A percentile compares a stretch with the other conserved stretches of the same genome.
These are phyloP conservation scores for Carcina quercana DNA, from an alignment of 2,888 invertebrate genomes.

Conservation along the genomic window DNA sequence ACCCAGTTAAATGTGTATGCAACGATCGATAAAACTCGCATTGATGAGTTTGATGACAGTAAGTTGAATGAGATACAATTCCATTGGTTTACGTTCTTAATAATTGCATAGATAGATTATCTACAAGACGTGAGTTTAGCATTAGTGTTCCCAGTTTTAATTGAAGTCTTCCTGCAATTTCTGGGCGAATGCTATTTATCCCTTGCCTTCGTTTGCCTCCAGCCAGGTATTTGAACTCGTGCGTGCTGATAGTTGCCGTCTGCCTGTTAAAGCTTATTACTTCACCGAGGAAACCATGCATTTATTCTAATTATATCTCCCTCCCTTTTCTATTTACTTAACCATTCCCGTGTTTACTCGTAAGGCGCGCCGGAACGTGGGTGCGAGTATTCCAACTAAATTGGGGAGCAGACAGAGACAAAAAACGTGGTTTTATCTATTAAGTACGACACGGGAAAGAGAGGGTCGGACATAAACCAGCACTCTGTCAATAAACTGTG, in stretches of 20 bases:
- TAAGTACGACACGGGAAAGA: slow-evolving; percentile 32
- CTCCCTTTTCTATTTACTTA: slow-evolving; percentile 64
- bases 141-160: too few species aligned
- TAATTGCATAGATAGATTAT: too few species aligned
- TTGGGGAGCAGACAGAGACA: slow-evolving; percentile 64
- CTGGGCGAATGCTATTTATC: too few species aligned
- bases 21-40: too few species aligned
- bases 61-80: too few species aligned
- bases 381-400: slow-evolving; percentile 54
- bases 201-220: too few species aligned
- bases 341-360: slow-evolving; percentile 66
- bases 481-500: slow-evolving; percentile 54
- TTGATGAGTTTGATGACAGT: too few species aligned
- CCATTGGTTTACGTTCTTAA: too few species aligned
- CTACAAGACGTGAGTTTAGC: too few species aligned
- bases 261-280: slow-evolving; percentile 2
- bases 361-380: slow-evolving; percentile 66
- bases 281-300: slow-evolving; percentile 37
- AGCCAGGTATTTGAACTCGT: too few species aligned
- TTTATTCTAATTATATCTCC: slow-evolving; percentile 70
- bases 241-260: neutral
- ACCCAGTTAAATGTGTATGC: too few species aligned
- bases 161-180: slow-evolving; percentile 13
- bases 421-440: slow-evolving; percentile 42
- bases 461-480: slow-evolving; percentile 37